These are phyloP conservation scores for Dryomyza anilis DNA, from an alignment of 2,888 invertebrate species.

Conservation along the genomic window DNA sequence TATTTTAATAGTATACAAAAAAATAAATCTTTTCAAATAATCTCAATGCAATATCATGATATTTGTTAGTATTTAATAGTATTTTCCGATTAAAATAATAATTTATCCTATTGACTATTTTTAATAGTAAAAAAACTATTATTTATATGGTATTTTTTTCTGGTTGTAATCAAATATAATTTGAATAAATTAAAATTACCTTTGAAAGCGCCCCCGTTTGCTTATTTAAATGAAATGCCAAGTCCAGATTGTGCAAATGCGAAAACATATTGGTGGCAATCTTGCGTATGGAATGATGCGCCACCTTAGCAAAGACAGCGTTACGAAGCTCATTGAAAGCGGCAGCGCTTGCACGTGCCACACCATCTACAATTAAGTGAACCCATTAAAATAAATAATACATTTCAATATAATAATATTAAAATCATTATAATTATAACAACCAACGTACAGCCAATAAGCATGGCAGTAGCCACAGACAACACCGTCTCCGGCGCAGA, in stretches of 20 bases:
- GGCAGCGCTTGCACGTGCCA: slow-evolving; percentile 87
- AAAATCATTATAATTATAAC: not conserved
- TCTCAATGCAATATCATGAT: not conserved
- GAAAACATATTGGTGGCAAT: slow-evolving; percentile 94
- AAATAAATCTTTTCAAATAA: too few species aligned
- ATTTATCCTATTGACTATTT: too few species aligned
- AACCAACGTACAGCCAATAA: slow-evolving; percentile 85
- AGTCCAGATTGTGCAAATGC: slow-evolving; percentile 93
- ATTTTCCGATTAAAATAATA: too few species aligned
- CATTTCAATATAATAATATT: slow-evolving; percentile 11
- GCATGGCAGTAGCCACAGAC: slow-evolving; percentile 77
- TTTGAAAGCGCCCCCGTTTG: slow-evolving; percentile 96
- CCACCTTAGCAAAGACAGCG: slow-evolving; percentile 97
- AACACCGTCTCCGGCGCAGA: slow-evolving; percentile 81
- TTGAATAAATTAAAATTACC: slow-evolving; percentile 61
- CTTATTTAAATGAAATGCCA: slow-evolving; percentile 89
- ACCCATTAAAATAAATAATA: not conserved
- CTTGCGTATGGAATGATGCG: slow-evolving; percentile 93
- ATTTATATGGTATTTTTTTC: too few species aligned
- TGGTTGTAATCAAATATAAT: not conserved
- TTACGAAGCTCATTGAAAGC: slow-evolving; percentile 96
- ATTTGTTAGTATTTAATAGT: too few species aligned
- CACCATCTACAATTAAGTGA: slow-evolving; percentile 74
- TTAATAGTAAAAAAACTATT: too few species aligned
- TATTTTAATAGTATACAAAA: not conserved